These are phyloP conservation scores for Auanema freiburgensis DNA, from an alignment of 2,888 invertebrate species.

Conservation along the genomic window DNA sequence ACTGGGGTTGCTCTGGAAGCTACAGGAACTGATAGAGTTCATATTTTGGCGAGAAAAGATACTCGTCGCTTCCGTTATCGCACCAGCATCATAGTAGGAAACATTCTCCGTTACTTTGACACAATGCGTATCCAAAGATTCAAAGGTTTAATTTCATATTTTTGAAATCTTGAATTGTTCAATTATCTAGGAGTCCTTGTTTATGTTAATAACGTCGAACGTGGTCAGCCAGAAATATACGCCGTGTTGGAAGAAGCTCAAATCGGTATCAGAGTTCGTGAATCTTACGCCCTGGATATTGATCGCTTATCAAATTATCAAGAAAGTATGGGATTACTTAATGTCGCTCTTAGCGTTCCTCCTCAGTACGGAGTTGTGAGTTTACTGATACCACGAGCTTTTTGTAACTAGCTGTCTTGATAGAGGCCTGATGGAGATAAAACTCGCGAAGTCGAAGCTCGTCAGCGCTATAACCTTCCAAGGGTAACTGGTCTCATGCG, in stretches of 20 bases:
- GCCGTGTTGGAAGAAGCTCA: conserved; percentile 61
- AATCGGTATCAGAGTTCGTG: conserved; percentile 61
- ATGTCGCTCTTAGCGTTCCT: conserved; percentile 55
- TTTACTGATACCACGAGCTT: not conserved
- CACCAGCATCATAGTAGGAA: conserved; percentile 61
- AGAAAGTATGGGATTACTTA: conserved; percentile 61
- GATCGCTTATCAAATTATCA: conserved; percentile 57
- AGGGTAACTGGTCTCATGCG: conserved; percentile 57
- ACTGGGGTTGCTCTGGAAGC: conserved; percentile 62
- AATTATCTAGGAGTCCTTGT: conserved; percentile 50
- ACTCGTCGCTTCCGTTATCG: conserved; percentile 49
- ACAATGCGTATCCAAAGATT: conserved; percentile 61
- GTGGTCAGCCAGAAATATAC: conserved; percentile 63
- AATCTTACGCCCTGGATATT: conserved; percentile 59
- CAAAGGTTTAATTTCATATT: conserved; percentile 32
- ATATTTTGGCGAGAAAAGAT: conserved; percentile 47
- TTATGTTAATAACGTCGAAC: conserved; percentile 62
- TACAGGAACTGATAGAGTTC: conserved; percentile 56
- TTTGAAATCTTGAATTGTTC: too few relatives aligned
- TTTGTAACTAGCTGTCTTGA: too few relatives aligned
- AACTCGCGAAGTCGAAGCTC: conserved; percentile 51
- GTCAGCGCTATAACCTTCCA: conserved; percentile 55
- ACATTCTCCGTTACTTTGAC: conserved; percentile 61
- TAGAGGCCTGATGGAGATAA: conserved; percentile 61
- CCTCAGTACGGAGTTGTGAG: conserved; percentile 58